A percentile compares a stretch with the other conserved stretches of the same genome.
Conservation (phyloP, 2,797 vertebrate species). For the Varecia variegata region DNA sequence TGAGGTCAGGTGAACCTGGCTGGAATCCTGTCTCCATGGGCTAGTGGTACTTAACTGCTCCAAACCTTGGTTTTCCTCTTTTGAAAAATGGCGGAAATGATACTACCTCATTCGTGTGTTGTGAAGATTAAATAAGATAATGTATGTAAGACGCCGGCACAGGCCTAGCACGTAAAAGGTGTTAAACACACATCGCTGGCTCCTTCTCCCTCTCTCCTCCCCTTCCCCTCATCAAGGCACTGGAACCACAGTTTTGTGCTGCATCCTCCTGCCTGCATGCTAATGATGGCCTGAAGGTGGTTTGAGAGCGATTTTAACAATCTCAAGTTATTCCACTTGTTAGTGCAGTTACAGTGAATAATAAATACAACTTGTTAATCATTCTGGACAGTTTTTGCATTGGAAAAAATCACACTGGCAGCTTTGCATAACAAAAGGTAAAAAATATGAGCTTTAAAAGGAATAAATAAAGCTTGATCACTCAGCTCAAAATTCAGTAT, state of each 20-base stretch:
- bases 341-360: slow-evolving; percentile 59
- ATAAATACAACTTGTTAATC: slow-evolving; percentile 52
- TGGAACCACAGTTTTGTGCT: neutral
- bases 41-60: neutral
- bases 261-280: neutral
- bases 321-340: slow-evolving; percentile 57
- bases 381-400: neutral
- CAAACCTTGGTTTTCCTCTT: neutral
- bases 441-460: slow-evolving; percentile 25
- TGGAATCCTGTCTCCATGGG: neutral
- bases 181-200: neutral
- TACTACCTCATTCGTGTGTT: neutral
- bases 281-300: slow-evolving; percentile 52
- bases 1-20: neutral
- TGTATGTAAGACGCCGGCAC: neutral
- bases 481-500: slow-evolving; percentile 6
- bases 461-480: slow-evolving; percentile 30
- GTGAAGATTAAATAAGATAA: neutral
- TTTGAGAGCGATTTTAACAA: slow-evolving; percentile 26
- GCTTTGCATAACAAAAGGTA: slow-evolving; percentile 53
- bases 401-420: slow-evolving; percentile 11
- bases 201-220: neutral
- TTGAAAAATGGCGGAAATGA: neutral
- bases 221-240: neutral
- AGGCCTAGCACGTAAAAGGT: neutral